A percentile compares a stretch with the other conserved stretches of the same genome.
Conservation (phyloP, 2,888 invertebrate genomes). For the Spatulosminthurus flaviceps region DNA sequence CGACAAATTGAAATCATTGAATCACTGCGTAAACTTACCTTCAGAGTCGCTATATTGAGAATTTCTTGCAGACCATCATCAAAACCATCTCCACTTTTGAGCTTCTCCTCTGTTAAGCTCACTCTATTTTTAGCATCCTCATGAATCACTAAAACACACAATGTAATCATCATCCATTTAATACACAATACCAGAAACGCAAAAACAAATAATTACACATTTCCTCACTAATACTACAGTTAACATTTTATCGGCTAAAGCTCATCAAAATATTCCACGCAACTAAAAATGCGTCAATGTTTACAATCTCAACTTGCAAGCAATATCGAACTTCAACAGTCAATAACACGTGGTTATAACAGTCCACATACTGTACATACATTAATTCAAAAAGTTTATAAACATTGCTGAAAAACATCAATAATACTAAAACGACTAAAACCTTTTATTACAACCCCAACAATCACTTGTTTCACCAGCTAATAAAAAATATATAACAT, state of each 20-base stretch:
- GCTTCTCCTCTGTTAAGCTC: conserved; percentile 85
- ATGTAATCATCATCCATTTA: background rate
- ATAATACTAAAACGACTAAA: too few species aligned
- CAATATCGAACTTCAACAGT: background rate
- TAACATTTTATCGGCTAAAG: background rate
- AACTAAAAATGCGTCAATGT: background rate
- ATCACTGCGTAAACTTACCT: conserved; percentile 70
- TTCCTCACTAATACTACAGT: background rate
- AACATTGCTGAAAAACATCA: too few species aligned
- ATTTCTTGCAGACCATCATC: conserved; percentile 98
- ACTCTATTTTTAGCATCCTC: conserved; percentile 94
- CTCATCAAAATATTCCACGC: background rate
- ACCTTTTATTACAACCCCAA: too few species aligned
- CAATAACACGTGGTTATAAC: background rate
- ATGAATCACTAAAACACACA: conserved; percentile 70
- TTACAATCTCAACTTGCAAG: background rate
- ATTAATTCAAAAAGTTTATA: background rate
- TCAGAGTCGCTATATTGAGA: conserved; percentile 93
- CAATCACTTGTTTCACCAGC: too few species aligned
- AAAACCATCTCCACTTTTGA: conserved; percentile 72
- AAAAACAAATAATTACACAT: background rate
- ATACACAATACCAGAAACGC: background rate
- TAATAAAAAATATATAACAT: too few species aligned
- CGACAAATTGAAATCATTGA: background rate
- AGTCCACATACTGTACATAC: background rate